phyloP scores from a whole-genome alignment of 1,140 invertebrate species.

The Harlomillsia oculata region DNA sequence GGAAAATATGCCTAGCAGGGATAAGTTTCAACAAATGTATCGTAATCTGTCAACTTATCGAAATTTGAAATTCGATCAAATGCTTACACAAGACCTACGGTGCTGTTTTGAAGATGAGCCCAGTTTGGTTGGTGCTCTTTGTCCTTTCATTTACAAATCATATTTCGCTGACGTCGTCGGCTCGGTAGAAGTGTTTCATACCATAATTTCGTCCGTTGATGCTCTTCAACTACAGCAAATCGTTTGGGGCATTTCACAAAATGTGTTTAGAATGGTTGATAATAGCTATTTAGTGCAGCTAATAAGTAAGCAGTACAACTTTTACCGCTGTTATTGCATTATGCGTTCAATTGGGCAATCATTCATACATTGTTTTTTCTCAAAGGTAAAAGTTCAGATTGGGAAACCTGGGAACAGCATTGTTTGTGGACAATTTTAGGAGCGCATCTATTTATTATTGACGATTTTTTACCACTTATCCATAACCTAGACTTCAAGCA shows the following conservation, averaged over 20 bases:
- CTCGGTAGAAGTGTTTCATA: conserved; percentile 64
- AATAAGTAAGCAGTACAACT: conserved; percentile 45
- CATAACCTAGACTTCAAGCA: conserved; percentile 76
- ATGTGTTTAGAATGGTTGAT: conserved; percentile 53
- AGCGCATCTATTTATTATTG: conserved; percentile 79
- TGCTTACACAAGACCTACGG: conserved; percentile 38
- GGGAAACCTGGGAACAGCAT: conserved; percentile 95
- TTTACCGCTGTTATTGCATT: background rate
- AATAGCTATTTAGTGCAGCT: conserved; percentile 45
- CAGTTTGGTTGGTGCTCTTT: conserved; percentile 73
- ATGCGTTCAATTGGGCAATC: conserved; percentile 2
- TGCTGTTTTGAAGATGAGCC: conserved; percentile 78
- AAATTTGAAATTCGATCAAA: conserved; percentile 20
- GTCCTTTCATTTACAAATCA: conserved; percentile 82
- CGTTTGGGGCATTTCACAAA: conserved; percentile 80
- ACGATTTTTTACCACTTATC: conserved; percentile 78
- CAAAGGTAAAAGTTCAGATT: conserved; percentile 71
- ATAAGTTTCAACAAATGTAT: conserved; percentile 25
- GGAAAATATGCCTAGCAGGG: background rate
- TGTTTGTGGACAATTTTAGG: conserved; percentile 90
- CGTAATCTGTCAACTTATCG: conserved; percentile 22
- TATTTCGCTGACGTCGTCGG: conserved; percentile 77
- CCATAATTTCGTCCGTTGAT: conserved; percentile 80
- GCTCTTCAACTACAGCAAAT: conserved; percentile 77
- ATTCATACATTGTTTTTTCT: conserved; percentile 38